These are phyloP conservation scores for Fukomys damarensis DNA, from an alignment of 2,113 vertebrate genomes.

Conservation along the genomic window DNA sequence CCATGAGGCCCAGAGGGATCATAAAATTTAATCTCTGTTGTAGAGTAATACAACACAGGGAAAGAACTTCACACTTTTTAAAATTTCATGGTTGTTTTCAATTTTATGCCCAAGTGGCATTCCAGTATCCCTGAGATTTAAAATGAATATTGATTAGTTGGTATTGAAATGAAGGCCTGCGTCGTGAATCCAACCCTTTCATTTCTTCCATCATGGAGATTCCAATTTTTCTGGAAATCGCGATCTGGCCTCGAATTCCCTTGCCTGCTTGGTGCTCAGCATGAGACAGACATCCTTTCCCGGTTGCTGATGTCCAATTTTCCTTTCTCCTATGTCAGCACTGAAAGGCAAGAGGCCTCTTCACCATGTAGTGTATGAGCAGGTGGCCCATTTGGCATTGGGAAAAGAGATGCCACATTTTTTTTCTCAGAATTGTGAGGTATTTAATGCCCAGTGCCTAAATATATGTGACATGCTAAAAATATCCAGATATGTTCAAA, in stretches of 20 bases:
- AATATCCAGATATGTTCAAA: neutral
- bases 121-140: conserved; percentile 19
- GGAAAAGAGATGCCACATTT: neutral
- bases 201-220: neutral
- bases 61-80: neutral
- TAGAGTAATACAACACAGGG: neutral
- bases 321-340: neutral
- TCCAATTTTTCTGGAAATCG: neutral
- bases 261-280: neutral
- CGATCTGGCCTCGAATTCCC: neutral
- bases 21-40: neutral
- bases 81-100: neutral
- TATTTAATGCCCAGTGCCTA: neutral
- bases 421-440: conserved; percentile 10
- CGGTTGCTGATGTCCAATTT: neutral
- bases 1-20: neutral
- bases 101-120: conserved; percentile 45
- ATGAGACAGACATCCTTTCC: neutral
- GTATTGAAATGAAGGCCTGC: conserved; percentile 54
- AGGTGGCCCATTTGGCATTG: neutral
- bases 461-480: neutral
- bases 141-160: conserved; percentile 59
- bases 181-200: neutral
- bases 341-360: neutral
- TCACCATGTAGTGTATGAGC: neutral